Conservation (phyloP, 2,888 invertebrate genomes). For the Caenorhabditis wallacei region DNA sequence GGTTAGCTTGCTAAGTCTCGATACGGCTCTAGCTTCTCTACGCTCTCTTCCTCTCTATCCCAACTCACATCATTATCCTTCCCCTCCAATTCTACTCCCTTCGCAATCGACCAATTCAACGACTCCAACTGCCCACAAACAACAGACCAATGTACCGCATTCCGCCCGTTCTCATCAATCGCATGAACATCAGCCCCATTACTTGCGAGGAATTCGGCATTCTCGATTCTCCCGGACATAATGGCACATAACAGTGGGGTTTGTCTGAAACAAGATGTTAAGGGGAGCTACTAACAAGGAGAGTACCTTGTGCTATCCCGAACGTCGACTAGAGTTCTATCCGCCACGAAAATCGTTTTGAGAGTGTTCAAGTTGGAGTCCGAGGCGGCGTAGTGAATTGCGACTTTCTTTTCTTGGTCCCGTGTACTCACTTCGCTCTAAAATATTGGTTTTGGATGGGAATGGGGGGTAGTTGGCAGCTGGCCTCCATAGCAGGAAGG, state of each 20-base stretch:
- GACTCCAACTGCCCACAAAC: conserved; percentile 84
- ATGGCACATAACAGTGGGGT: conserved; percentile 96
- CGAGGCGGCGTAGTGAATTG: conserved; percentile 94
- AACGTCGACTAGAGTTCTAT: conserved; percentile 90
- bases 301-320: conserved; percentile 91
- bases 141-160: conserved; percentile 98
- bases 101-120: conserved; percentile 70
- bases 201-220: conserved; percentile 91
- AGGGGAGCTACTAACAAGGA: too few relatives aligned
- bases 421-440: conserved; percentile 22
- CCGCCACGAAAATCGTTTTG: conserved; percentile 88
- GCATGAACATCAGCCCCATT: conserved; percentile 93
- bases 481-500: too few relatives aligned
- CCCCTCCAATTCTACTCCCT: conserved; percentile 71
- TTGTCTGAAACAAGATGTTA: conserved; percentile 85
- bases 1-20: too few relatives aligned
- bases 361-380: conserved; percentile 87
- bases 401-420: conserved; percentile 86
- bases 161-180: conserved; percentile 94
- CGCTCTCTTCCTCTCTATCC: too few relatives aligned
- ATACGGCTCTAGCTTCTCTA: too few relatives aligned
- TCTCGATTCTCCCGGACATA: conserved; percentile 92
- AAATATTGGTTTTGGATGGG: neutral
- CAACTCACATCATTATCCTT: conserved; percentile 65
- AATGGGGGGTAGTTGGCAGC: too few relatives aligned